Evolutionary conservation across 64 coral and sea anemone species (phyloP).

Genomic region (Porites australiensis): DNA sequence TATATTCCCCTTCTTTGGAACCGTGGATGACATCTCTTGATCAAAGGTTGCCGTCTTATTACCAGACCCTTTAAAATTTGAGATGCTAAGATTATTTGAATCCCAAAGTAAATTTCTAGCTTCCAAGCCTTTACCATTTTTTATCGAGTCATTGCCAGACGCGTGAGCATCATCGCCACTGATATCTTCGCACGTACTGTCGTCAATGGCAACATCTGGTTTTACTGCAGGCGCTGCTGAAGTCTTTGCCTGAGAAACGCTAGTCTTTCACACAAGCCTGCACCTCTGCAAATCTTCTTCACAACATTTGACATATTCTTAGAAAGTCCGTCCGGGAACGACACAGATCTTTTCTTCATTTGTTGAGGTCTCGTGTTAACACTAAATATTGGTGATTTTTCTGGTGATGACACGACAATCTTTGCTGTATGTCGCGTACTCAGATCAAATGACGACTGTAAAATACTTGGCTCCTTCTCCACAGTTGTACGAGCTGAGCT

Average conservation of each 20-base stretch:
- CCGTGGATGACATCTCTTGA: neutral
- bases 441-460: conserved; percentile 8
- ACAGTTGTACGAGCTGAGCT: neutral
- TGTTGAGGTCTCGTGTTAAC: neutral
- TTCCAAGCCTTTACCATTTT: neutral
- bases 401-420: conserved; percentile 24
- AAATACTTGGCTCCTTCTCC: too few relatives aligned
- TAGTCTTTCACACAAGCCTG: neutral
- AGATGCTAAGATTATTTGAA: neutral
- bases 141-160: neutral
- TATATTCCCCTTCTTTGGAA: neutral
- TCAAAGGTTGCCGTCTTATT: neutral
- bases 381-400: neutral
- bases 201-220: neutral
- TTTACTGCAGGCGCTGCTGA: neutral
- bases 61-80: neutral
- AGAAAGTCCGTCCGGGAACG: neutral
- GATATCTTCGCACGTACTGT: neutral
- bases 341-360: neutral
- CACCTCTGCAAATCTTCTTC: neutral
- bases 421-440: neutral
- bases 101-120: neutral
- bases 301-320: neutral
- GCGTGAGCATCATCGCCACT: neutral
- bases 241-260: neutral